A percentile compares a stretch with the other conserved stretches of the same genome.
Evolutionary conservation across 92 coral and sea anemone genomes (phyloP).

Genomic region (Palythoa heliodiscus): DNA sequence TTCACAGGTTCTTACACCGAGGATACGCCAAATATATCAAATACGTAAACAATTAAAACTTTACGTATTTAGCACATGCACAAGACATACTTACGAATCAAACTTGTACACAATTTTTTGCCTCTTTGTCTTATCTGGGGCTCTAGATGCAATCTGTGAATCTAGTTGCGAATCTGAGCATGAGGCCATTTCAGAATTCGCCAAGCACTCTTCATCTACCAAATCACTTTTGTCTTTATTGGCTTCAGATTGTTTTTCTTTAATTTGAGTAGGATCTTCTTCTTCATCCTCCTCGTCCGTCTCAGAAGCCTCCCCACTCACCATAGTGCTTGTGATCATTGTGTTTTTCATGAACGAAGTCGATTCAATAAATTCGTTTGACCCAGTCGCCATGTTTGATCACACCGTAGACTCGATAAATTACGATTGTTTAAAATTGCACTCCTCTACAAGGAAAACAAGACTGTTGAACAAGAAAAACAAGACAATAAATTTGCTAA

Average conservation of each 20-base stretch:
- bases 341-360: slow-evolving; percentile 86
- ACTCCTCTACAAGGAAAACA: too few relatives aligned
- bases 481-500: too few relatives aligned
- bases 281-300: slow-evolving; percentile 90
- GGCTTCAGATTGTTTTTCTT: slow-evolving; percentile 26
- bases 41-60: too few relatives aligned
- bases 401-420: too few relatives aligned
- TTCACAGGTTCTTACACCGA: too few relatives aligned
- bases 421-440: too few relatives aligned
- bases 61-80: neutral
- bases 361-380: slow-evolving; percentile 52
- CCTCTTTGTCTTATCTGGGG: slow-evolving; percentile 56
- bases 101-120: slow-evolving; percentile 77
- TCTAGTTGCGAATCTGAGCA: slow-evolving; percentile 11
- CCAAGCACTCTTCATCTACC: slow-evolving; percentile 27
- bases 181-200: slow-evolving; percentile 16
- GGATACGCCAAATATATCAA: too few relatives aligned
- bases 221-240: slow-evolving; percentile 3
- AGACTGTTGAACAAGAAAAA: too few relatives aligned
- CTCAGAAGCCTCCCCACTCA: slow-evolving; percentile 93
- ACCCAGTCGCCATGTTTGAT: slow-evolving; percentile 48
- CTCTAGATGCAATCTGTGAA: slow-evolving; percentile 22
- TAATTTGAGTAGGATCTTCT: slow-evolving; percentile 29
- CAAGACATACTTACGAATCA: slow-evolving; percentile 77
- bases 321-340: slow-evolving; percentile 87